Evolutionary conservation across 2,888 invertebrate species (phyloP), one percentile per base, ranked within the genome.

Genomic region (Megaustenia siamemsis): DNA sequence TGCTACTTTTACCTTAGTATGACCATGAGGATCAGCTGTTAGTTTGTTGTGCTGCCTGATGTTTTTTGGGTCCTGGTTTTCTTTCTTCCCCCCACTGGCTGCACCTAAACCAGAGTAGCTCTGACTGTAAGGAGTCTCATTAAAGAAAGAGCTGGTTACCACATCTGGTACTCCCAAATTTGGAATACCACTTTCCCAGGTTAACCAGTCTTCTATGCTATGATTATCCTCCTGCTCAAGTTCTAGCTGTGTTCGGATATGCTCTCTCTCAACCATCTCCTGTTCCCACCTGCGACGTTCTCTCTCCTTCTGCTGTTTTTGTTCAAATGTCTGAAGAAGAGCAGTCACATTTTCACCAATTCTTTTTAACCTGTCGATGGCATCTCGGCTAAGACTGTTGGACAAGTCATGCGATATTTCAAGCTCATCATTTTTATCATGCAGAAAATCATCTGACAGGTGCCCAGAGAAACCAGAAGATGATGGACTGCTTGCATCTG

Each of bases 391-490:
- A 3, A 90, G 84, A 63, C 88, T 89, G 4, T 87, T 87, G 83
- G 86, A 85, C 35, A 88, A 85, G 21, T 88, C 87, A 78, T 91
- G 91, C 10, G 91, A 90, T 28, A 84, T 82, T 76, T 82, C 86
- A 40, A 92, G 79, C 79, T 92, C 92, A 81, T 92, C 92, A 84
- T 91, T 92, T 66, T 88, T 88, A 71, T 91, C 92, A 15, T 91
- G 76, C 60, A 89, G 78, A 5, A 90, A 90, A 63, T 92, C 92
- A 28, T 91, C 90, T 3, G 92, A 91, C 53, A 90, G 89, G 71
- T 90, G 90, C 18, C 90, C 85, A 40, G 79, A 60, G 21, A 69
- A 79, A 10, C 84, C 86, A 21, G 88, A 86, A n/a, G 87, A 49
- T 12, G 53, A 12, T 18, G 84, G 84, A 32, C 82, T 79, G 10